phyloP scores from a whole-genome alignment of 1,140 invertebrate species.

The Pogonomyrmex californicus region DNA sequence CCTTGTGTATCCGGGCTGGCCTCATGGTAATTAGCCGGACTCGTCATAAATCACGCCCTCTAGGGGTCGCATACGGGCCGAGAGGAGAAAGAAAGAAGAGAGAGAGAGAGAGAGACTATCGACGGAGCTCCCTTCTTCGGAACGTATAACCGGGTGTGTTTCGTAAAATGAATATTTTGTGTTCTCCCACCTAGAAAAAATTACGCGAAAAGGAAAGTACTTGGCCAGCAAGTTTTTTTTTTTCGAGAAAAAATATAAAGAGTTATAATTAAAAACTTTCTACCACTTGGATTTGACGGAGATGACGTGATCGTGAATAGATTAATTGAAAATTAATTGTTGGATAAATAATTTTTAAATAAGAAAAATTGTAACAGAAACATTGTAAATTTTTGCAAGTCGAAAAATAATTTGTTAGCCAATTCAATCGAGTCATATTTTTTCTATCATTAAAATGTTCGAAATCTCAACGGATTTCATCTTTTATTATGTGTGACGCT shows the following conservation, averaged over 20 bases:
- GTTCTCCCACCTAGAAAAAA: background rate
- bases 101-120: background rate
- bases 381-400: too few relatives aligned
- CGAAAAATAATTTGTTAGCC: background rate
- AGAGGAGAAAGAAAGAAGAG: background rate
- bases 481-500: slow-evolving; percentile 6
- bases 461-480: background rate
- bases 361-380: too few relatives aligned
- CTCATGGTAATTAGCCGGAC: slow-evolving; percentile 75
- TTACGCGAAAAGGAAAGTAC: background rate
- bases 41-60: slow-evolving; percentile 76
- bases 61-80: slow-evolving; percentile 48
- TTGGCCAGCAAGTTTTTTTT: background rate
- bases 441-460: background rate
- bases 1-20: slow-evolving; percentile 69
- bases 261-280: too few relatives aligned
- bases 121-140: background rate
- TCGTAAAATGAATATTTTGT: slow-evolving; percentile 35
- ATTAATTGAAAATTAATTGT: slow-evolving; percentile 5
- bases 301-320: background rate
- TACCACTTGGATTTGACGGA: background rate
- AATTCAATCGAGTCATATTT: background rate
- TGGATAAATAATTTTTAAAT: background rate
- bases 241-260: background rate
- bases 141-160: background rate